Conservation (phyloP, 2,888 invertebrate species). For the Muschampia staudingeri region DNA sequence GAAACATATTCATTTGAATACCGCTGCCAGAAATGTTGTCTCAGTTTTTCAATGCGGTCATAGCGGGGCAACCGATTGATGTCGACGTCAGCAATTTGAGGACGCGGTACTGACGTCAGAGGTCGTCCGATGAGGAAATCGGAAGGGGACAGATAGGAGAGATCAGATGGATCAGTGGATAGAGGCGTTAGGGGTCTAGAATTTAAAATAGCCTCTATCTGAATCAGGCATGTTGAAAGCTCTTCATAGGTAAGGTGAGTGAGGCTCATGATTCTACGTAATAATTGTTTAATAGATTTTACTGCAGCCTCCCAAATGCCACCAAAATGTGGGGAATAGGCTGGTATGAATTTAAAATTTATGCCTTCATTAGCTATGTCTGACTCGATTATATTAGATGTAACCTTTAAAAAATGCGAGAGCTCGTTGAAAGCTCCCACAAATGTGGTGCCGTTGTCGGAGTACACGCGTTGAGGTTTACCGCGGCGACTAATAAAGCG, state of each 20-base stretch:
- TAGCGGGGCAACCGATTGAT: constrained; percentile 48
- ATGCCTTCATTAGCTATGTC: constrained; percentile 31
- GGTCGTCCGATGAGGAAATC: constrained; percentile 59
- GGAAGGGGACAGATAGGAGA: constrained; percentile 49
- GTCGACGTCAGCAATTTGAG: constrained; percentile 45
- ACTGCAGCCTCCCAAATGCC: constrained; percentile 50
- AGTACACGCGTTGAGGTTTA: constrained; percentile 48
- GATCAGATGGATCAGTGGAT: constrained; percentile 44
- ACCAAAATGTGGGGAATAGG: constrained; percentile 45
- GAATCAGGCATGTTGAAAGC: constrained; percentile 46
- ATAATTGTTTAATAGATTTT: constrained; percentile 31
- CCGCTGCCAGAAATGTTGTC: constrained; percentile 57
- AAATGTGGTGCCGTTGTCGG: constrained; percentile 62
- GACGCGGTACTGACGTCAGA: constrained; percentile 54
- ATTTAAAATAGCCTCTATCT: constrained; percentile 52
- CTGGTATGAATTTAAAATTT: constrained; percentile 41
- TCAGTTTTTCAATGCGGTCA: constrained; percentile 47
- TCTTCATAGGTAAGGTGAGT: constrained; percentile 57
- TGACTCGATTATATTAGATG: constrained; percentile 12
- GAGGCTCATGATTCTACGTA: constrained; percentile 37
- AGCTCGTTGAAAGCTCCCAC: constrained; percentile 54
- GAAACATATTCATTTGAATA: constrained; percentile 51
- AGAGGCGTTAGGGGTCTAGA: constrained; percentile 37
- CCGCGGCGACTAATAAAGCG: constrained; percentile 61
- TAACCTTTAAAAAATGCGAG: constrained; percentile 26